A percentile compares a stretch with the other conserved stretches of the same genome.
These are phyloP conservation scores for Notechis scutatus DNA, from an alignment of 2,113 vertebrate species.

Conservation along the genomic window DNA sequence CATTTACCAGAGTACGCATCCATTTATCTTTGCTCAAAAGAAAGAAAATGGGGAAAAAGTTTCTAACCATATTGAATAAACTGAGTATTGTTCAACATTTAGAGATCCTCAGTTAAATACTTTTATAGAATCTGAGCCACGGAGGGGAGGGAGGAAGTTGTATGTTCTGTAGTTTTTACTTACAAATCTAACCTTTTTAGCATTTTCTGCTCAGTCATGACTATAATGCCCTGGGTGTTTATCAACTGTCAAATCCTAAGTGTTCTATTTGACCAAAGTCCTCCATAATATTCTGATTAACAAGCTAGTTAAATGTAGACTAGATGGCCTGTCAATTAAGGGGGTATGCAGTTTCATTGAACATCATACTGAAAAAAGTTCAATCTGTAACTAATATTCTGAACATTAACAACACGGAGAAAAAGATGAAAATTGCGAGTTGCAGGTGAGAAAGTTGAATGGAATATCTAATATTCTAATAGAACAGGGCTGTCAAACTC, in stretches of 20 bases:
- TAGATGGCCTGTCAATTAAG: not conserved
- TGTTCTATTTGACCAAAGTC: not conserved
- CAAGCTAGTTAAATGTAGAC: not conserved
- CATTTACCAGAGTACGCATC: not conserved
- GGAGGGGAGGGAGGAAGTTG: not conserved
- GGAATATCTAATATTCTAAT: not conserved
- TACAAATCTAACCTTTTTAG: not conserved
- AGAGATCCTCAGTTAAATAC: not conserved
- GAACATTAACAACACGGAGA: not conserved
- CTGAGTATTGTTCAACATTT: not conserved
- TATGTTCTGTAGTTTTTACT: not conserved
- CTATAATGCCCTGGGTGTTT: not conserved
- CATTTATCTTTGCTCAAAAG: not conserved
- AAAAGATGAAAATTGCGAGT: not conserved
- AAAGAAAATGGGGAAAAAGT: not conserved
- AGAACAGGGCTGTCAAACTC: too few species aligned
- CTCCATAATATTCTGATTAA: not conserved
- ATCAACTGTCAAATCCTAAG: not conserved
- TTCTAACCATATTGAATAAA: not conserved
- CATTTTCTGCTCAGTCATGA: not conserved
- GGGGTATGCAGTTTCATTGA: not conserved
- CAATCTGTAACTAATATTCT: not conserved
- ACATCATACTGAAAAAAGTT: not conserved
- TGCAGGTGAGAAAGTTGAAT: not conserved
- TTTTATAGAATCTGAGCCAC: not conserved